Base-by-base conservation (phyloP, 2,113 vertebrate genomes). In the Hippocampus abdominalis region DNA sequence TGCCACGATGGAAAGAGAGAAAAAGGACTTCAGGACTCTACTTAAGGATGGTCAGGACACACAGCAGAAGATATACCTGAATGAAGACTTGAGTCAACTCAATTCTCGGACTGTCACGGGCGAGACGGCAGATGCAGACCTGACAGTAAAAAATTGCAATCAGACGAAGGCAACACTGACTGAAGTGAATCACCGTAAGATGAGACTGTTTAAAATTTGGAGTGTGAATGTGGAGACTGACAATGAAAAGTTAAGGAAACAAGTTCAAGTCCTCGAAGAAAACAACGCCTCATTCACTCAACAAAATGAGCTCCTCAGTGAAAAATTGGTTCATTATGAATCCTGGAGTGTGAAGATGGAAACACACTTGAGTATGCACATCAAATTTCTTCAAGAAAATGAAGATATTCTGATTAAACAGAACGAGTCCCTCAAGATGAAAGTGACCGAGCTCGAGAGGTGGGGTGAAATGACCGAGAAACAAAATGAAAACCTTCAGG, bases 181-280 rank as follows among this genome's bases (percentile, higher is more conserved):
- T 15, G 39, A 64, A 15, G 21, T 15, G 40, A 64, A 64, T 64
- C 39, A 64, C n/a, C 62, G 18, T 15, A 39, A 42, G 39, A 42
- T 40, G n/a, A 42, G 11, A 7, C 36, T 11, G 36, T 21, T 63
- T 40, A 13, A 63, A 63, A 63, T 6, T 40, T 40, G 62, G 39
- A 23, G 21, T 40, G 21, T 64, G 39, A 64, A 42, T 44, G 15
- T 44, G 62, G 39, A 64, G 62, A 25, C 62, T 8, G 62, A 64
- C 2, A 42, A 64, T 64, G 62, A 64, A 64, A 42, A 64, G 12
- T 36, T 64, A 8, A 13, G 39, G 20, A 23, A 40, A 13, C 62
- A 64, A 64, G 62, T 64, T 23, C 13, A 64, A 64, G 62, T 64
- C 39, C 62, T 64, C 3, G 11, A 64, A 64, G 62, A 44, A n/a